Base-by-base conservation (phyloP, 2,888 invertebrate species). In the Theretra japonica region DNA sequence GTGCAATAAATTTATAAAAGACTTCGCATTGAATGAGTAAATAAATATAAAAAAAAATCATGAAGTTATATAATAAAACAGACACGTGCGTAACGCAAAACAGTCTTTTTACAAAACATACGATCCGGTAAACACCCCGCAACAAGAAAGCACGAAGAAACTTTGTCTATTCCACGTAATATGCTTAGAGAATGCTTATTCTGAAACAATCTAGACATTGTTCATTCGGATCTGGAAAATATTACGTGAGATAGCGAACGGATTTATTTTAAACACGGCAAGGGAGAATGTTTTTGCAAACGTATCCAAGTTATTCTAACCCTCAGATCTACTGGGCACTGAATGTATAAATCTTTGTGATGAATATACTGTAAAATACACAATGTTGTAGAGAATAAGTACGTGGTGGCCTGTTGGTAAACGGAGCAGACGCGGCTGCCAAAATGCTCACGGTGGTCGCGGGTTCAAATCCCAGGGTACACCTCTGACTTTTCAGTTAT, bases 141-240 rank as follows among this genome's bases (percentile, higher is more conserved):
- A 23, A 68, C 41, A 56, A 7, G 58, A 50, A 23, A 74, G 71
- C 72, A 75, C 70, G 19, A 57, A 68, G 69, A 72, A 76, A 80
- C 70, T 80, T 80, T 65, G 73, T 74, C 72, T 70, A 73, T 75
- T 58, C 68, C 30, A 62, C 60, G 71, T 73, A 78, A 77, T 80
- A 80, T 80, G 73, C 74, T 21, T 48, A 58, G 79, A 75, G 76
- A 81, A 81, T 80, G 76, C 77, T 75, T 65, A 72, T 74, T 70
- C 70, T 70, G 75, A 73, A 75, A 81, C 77, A 77, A 75, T 77
- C 75, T 78, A 72, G 74, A 76, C 65, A 65, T 65, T 65, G 65
- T 65, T 65, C 41, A 48, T 48, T 48, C 65, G 15, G 21, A 23
- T 59, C 41, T 33, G 58, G 58, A 23, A 33, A 21, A 58, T 41